Evolutionary conservation across 1,140 invertebrate species (phyloP).

Genomic region (Formica selysi): DNA sequence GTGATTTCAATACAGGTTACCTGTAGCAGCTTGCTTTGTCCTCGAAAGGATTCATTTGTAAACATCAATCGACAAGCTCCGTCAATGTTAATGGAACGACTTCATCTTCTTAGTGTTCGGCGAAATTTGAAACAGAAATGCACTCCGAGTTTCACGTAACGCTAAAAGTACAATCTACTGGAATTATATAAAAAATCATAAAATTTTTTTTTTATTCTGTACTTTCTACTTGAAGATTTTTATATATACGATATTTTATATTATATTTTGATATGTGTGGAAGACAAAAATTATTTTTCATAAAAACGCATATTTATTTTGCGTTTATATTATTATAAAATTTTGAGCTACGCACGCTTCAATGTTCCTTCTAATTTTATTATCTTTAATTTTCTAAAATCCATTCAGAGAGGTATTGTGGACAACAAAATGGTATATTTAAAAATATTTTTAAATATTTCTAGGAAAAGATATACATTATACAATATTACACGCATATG

Average conservation of each 20-base stretch:
- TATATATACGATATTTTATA: background rate
- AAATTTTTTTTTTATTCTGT: slow-evolving; percentile 4
- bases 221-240: background rate
- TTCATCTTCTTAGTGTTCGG: background rate
- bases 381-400: background rate
- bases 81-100: slow-evolving; percentile 34
- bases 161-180: background rate
- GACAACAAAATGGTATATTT: background rate
- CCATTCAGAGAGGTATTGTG: background rate
- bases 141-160: background rate
- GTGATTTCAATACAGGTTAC: slow-evolving; percentile 42
- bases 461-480: no score
- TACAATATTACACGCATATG: background rate
- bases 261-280: background rate
- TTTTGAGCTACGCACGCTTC: background rate
- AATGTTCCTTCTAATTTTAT: background rate
- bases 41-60: slow-evolving; percentile 29
- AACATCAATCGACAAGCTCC: slow-evolving; percentile 34
- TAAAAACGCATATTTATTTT: background rate
- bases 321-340: background rate
- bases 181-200: background rate
- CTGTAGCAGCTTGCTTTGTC: background rate
- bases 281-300: background rate
- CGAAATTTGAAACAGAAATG: background rate
- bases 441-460: no score